These are phyloP conservation scores for Nyctibius bracteatus DNA, from an alignment of 2,113 vertebrate genomes.

Conservation along the genomic window DNA sequence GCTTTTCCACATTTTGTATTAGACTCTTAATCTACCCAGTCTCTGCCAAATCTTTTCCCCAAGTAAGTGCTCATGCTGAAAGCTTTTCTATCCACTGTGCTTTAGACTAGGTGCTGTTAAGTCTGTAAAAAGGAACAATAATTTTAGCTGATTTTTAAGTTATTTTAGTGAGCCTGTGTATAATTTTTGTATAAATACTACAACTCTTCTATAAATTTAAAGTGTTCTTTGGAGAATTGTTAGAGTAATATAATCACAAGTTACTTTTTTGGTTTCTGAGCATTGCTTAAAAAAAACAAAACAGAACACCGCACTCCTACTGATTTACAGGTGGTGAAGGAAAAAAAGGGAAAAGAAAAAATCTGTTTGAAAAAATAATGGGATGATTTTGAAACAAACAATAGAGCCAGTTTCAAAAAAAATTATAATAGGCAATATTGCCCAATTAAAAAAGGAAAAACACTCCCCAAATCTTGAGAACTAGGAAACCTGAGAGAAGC, in stretches of 20 bases:
- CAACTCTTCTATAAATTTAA: neutral
- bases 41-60: neutral
- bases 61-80: neutral
- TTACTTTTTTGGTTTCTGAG: neutral
- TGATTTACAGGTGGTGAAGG: neutral
- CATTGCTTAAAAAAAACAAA: neutral
- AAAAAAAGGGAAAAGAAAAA: neutral
- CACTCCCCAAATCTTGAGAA: neutral
- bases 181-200: neutral
- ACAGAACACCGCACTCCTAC: neutral
- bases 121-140: neutral
- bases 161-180: neutral
- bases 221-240: neutral
- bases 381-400: neutral
- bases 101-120: neutral
- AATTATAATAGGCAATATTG: neutral
- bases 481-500: neutral
- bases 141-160: neutral
- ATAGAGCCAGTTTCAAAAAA: neutral
- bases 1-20: constrained; percentile 12
- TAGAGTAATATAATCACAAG: neutral
- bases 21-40: neutral
- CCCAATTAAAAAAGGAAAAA: neutral
- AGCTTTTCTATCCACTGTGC: neutral
- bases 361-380: neutral